Base-by-base conservation (phyloP, 1,140 invertebrate genomes). In the Gerris buenoi region DNA sequence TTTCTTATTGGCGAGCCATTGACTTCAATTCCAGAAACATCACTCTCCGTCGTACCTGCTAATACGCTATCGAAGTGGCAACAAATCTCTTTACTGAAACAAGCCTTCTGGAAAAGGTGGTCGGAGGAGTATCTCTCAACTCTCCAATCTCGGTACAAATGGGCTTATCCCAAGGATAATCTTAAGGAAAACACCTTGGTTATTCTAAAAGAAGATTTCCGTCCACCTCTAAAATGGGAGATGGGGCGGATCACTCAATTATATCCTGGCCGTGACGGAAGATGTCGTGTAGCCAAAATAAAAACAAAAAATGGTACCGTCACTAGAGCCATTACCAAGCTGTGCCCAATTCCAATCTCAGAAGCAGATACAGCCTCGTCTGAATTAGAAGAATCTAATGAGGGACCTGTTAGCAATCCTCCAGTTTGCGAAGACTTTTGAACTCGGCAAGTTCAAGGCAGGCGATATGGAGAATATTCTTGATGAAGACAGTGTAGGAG, bases 41-140 rank as follows among this genome's bases (percentile, higher is more conserved):
- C 3, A 70, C 67, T 56, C 66, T 61, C 2, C 64, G 27, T 60
- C 28, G n/a, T 27, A 2, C 28, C 27, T 5, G 14, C 18, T 5
- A 74, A 73, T 66, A 68, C 70, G n/a, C 65, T 73, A 13, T 67
- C 68, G 13, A 5, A 66, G 5, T 74, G 66, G 69, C 71, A 74
- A 65, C 59, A 61, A 2, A 22, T 73, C 13, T 68, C 73, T 65
- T 28, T 64, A 22, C 28, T 74, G 23, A 27, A 59, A 13, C 68
- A 73, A 33, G 65, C 71, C 18, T 74, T 77, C 64, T 78, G 75
- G 76, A 60, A 69, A 25, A 60, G 75, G 14, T 78, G 76, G 74
- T 70, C 65, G 1, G 64, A 63, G 1, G 75, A 78, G 33, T 79
- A 78, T 65, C 68, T 72, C 1, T 29, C 57, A 28, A 25, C 72